Conservation (phyloP, 2,888 invertebrate genomes). For the Lasioglossum villosulum region DNA sequence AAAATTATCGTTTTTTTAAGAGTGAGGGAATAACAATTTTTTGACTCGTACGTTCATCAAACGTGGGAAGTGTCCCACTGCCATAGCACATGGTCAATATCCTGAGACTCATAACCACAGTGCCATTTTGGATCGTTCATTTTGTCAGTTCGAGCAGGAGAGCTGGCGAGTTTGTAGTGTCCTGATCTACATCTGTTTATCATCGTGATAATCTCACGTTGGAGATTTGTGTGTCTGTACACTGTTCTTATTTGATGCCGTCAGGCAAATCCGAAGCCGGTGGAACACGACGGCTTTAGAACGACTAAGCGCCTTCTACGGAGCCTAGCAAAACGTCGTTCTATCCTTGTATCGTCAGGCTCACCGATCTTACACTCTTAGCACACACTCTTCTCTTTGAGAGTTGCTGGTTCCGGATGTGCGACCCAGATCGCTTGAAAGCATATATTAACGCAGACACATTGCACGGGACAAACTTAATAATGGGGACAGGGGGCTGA, state of each 20-base stretch:
- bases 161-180: too few species aligned
- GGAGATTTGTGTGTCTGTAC: too few species aligned
- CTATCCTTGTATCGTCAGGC: slow-evolving; percentile 22
- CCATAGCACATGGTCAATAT: too few species aligned
- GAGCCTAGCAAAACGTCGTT: slow-evolving; percentile 9
- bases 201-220: too few species aligned
- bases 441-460: slow-evolving; percentile 64
- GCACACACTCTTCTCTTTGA: slow-evolving; percentile 28
- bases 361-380: slow-evolving; percentile 24
- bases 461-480: slow-evolving; percentile 67
- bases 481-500: slow-evolving; percentile 55
- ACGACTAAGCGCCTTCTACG: slow-evolving; percentile 12
- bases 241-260: background rate
- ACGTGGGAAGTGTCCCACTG: too few species aligned
- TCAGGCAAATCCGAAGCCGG: slow-evolving; percentile 18
- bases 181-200: too few species aligned
- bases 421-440: slow-evolving; percentile 57
- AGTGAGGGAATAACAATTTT: too few species aligned
- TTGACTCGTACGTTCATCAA: too few species aligned
- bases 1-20: too few species aligned
- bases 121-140: too few species aligned
- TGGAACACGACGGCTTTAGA: background rate
- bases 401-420: slow-evolving; percentile 15
- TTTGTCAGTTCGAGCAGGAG: too few species aligned
- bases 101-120: too few species aligned